A percentile compares a stretch with the other conserved stretches of the same genome.
Conservation (phyloP, 2,888 invertebrate species). For the Trissoscelio sp. region DNA sequence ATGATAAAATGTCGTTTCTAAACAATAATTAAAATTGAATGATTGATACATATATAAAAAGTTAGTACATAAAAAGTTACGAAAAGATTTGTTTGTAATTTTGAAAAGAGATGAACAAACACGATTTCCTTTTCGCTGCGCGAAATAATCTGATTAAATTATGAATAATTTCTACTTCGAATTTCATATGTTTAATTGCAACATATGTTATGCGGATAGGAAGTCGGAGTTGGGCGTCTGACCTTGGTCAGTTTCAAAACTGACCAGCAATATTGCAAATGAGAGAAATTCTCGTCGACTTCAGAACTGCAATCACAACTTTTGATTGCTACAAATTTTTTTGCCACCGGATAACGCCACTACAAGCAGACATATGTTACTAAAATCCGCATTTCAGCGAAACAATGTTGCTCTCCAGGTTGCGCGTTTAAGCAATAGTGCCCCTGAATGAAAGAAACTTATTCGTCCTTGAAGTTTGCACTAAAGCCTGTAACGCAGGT, state of each 20-base stretch:
- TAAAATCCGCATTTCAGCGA: slow-evolving; percentile 9
- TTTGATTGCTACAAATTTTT: neutral
- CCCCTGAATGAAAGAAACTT: slow-evolving; percentile 46
- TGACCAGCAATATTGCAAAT: neutral
- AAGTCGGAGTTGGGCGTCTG: neutral
- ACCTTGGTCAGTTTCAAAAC: slow-evolving; percentile 5
- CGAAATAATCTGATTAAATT: neutral
- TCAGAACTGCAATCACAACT: neutral
- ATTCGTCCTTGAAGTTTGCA: slow-evolving; percentile 43
- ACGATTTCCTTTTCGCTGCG: neutral
- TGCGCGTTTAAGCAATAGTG: slow-evolving; percentile 18
- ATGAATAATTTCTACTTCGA: neutral
- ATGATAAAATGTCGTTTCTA: no score
- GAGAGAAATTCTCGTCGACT: neutral
- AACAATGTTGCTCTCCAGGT: slow-evolving; percentile 14
- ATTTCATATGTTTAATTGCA: slow-evolving; percentile 5
- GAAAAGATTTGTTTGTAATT: no score
- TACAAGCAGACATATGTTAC: slow-evolving; percentile 19
- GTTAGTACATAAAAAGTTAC: no score
- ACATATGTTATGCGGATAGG: slow-evolving; percentile 18
- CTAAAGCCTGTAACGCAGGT: slow-evolving; percentile 29
- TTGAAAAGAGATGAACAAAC: slow-evolving; percentile 1
- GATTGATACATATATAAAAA: no score
- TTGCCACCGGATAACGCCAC: neutral
- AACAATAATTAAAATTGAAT: no score